Conservation (phyloP, 1,140 invertebrate species). For the Caenorhabditis remanei region DNA sequence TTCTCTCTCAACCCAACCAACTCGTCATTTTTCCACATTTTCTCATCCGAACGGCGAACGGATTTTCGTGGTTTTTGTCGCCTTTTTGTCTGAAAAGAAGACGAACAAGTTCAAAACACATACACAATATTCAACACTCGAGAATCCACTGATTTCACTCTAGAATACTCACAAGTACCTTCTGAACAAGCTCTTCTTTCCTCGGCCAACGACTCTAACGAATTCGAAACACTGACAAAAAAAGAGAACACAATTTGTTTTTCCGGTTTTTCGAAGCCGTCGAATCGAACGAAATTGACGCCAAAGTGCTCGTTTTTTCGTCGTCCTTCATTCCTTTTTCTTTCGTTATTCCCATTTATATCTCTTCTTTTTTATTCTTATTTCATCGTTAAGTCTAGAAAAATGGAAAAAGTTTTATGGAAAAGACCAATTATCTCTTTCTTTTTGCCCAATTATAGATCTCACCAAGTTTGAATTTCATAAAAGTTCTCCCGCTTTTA, state of each 20-base stretch:
- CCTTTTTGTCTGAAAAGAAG: not conserved
- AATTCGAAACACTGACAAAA: slow-evolving; percentile 9
- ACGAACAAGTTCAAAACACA: not conserved
- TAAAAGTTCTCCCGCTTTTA: too few relatives aligned
- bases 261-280: slow-evolving; percentile 17
- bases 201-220: not conserved
- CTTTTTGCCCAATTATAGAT: not conserved
- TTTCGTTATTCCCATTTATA: slow-evolving; percentile 10
- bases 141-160: not conserved
- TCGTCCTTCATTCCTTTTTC: slow-evolving; percentile 1
- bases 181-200: not conserved
- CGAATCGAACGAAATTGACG: slow-evolving; percentile 38
- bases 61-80: not conserved
- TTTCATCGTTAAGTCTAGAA: not conserved
- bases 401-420: not conserved
- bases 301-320: slow-evolving; percentile 16
- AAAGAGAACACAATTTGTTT: slow-evolving; percentile 17
- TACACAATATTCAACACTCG: slow-evolving; percentile 5
- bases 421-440: slow-evolving; percentile 4
- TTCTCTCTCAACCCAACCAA: not conserved
- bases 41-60: not conserved
- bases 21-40: slow-evolving; percentile 3
- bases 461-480: not conserved
- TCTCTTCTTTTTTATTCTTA: not conserved
- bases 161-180: not conserved